Base-by-base conservation (phyloP, 2,113 vertebrate species). In the Anser cygnoides region DNA sequence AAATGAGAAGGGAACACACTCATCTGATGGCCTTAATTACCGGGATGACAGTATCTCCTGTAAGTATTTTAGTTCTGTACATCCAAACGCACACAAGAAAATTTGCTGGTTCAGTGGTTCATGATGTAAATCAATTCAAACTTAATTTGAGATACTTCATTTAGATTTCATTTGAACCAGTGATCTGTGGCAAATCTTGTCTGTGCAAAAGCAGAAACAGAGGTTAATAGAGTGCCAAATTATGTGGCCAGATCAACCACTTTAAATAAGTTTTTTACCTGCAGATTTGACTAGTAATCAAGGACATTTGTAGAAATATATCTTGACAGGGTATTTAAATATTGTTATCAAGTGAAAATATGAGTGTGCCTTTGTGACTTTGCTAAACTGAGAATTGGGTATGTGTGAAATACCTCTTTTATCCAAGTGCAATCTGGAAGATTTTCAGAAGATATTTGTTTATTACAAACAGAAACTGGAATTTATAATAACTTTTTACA, bases 161-260 rank as follows among this genome's bases (percentile, higher is more conserved):
- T 97, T 97, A 90, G 35, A 80, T 80, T 94, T 93, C 89, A 93
- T 97, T 85, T 75, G 87, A 95, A 23, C 80, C 94, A 96, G 93
- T 97, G 92, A 87, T 97, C 97, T 98, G 97, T 97, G 95, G 97
- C 84, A 97, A 97, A 98, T 97, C 90, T 97, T 84, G 88, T 94
- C 96, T 97, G 96, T 96, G 96, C 95, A 97, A 95, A 94, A 97
- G 96, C 96, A 97, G 94, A 97, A 97, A 79, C 54, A 87, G 92
- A 95, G 93, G 79, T 96, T 96, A 95, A 96, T 93, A 94, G 91
- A 95, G 89, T 96, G 96, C 96, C 96, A 95, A 96, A 97, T 97
- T 94, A 79, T 85, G 72, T 97, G 95, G 95, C 94, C 63, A 94
- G 91, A 96, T 71, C 91, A 95, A 94, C 81, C 89, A 87, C 91